Evolutionary conservation across 2,113 vertebrate species (phyloP), one percentile per base, ranked within the genome.

Genomic region (Brachyhypopomus occidentalis): DNA sequence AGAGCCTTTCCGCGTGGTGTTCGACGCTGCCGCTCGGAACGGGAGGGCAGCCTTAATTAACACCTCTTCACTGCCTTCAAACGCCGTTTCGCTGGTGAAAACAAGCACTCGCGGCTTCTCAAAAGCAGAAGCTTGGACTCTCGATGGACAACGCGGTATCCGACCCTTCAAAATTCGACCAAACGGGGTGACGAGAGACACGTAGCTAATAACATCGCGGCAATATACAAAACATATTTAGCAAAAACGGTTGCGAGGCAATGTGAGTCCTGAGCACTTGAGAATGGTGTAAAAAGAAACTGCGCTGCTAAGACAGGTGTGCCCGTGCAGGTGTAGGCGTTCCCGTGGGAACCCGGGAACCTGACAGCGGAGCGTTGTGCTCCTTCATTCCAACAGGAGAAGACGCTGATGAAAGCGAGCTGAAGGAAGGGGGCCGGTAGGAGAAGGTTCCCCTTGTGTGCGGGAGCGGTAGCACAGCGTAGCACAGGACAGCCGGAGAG

Each of bases 31-130:
- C 16, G 12, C 7, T 19, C 8, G 41, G 38, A 19, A 52, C 41
- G 23, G 60, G 36, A 75, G 58, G 77, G 38, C 69, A 20, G 11
- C 30, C 82, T 84, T 70, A 72, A 79, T 84, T 84, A 82, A 70
- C 82, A 81, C 63, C 34, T 62, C 58, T 19, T 71, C 23, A 62
- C 20, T 16, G 25, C 23, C 56, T 73, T 66, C 30, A n/a, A 34
- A 16, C 56, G 56, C 30, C 75, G 20, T 77, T 17, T 60, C n/a
- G 34, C 20, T 69, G 4, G 7, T n/a, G 11, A 67, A 5, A 79
- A 38, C 17, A n/a, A 76, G 73, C 27, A 38, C 52, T 52, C 41
- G 22, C 59, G 73, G 36, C 60, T 17, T 80, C 59, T 23, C 30
- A 45, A n/a, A 41, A 23, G 17, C 55, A 45, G 22, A 63, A 45